Evolutionary conservation across 1,140 invertebrate genomes (phyloP), one percentile per base, ranked within the genome.

Genomic region (Sinonovacula constricta): DNA sequence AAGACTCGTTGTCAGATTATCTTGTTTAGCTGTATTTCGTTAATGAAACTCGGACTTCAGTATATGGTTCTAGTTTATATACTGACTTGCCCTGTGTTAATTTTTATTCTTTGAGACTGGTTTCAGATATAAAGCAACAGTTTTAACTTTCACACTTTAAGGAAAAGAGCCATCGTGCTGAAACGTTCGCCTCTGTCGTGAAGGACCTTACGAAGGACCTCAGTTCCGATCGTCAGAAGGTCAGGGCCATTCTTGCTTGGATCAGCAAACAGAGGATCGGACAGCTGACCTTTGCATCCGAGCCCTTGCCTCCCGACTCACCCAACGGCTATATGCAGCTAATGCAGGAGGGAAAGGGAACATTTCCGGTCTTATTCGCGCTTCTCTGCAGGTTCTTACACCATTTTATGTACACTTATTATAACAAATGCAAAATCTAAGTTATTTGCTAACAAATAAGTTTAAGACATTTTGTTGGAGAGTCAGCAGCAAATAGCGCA

Each of bases 241-340:
- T 76, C 3, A 76, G 59, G 72, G 34, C 56, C 2, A 76, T 76
- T 26, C 30, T 76, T 31, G 62, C 63, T 4, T 76, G 72, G 72
- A 76, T 76, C n/a, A 76, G 62, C 45, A 76, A 66, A 62, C 72
- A 76, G 31, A 18, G 28, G 31, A 76, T 76, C 18, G 72, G 72
- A 14, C 49, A 54, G 34, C 34, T 76, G 0, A 45, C 53, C n/a
- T 76, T 76, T 45, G 34, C n/a, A 24, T 14, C 62, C 14, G 56
- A 39, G n/a, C 72, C 62, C n/a, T 49, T 56, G 12, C 22, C 53
- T n/a, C 33, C 72, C 4, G 63, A 76, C 34, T 65, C 72, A 39
- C 72, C 72, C 3, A 76, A 76, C 22, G 72, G 72, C 7, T 76
- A 76, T 24, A 76, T 76, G 72, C 28, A 53, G 72, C 51, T 76